Base-by-base conservation (phyloP, 2,797 vertebrate genomes). In the Dipus sagitta region DNA sequence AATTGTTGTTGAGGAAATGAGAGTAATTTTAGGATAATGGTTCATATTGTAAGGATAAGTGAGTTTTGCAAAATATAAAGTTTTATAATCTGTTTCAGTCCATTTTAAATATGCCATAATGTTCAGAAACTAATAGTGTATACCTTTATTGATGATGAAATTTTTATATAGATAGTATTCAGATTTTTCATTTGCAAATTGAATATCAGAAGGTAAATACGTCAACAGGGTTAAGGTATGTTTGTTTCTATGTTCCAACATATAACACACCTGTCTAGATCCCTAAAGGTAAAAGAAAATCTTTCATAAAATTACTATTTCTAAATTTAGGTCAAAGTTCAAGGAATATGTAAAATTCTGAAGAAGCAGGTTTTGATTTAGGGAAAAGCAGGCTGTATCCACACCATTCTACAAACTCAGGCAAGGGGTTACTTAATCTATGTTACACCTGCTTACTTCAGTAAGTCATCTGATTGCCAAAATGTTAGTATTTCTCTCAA, bases 1-100 rank as follows among this genome's bases (percentile, higher is more conserved):
- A 96, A 92, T 92, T 92, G 80, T 64, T 81, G 68, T 76, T 52
- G 47, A 94, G 65, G 62, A 94, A 92, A 90, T 88, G 24, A 86
- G 30, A 92, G 21, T 62, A 83, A 93, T 94, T 88, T 92, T 64
- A 76, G 58, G 14, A 82, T 94, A 93, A 92, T 81, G 38, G 77
- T 85, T 95, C 58, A 88, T 67, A 58, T 84, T 74, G 17, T 81
- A 23, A 93, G 15, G 72, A 52, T 88, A 78, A 87, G 15, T 42
- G 15, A 85, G 23, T 80, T 95, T 74, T 67, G 23, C 26, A 92
- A 92, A 95, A 96, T 2, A 68, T 12, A 78, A 88, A 91, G 32
- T 64, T 93, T 78, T 80, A 58, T n/a, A 76, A 92, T 83, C 52
- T 32, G 1, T 95, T 85, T 67, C 71, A 91, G 42, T 85, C 72